These are phyloP conservation scores for Platysteira castanea DNA, from an alignment of 2,113 vertebrate species.

Conservation along the genomic window DNA sequence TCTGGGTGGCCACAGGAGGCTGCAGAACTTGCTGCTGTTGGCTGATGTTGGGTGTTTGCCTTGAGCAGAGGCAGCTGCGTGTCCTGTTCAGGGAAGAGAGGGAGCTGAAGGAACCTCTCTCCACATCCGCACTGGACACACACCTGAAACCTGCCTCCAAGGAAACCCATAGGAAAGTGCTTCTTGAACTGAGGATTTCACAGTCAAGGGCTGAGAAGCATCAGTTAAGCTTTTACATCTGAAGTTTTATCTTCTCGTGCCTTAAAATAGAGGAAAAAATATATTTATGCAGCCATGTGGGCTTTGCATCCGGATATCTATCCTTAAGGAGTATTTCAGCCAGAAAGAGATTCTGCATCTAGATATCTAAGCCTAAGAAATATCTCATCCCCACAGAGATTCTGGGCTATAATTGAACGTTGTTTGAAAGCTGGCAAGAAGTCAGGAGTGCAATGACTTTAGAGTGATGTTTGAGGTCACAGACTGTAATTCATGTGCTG, in stretches of 20 bases:
- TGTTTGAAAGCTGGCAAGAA: not conserved
- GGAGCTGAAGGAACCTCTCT: accelerated
- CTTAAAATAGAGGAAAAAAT: not conserved
- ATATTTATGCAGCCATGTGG: not conserved
- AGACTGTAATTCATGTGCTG: not conserved
- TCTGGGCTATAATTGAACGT: accelerated
- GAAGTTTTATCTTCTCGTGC: not conserved
- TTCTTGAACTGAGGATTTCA: not conserved
- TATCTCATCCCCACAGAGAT: not conserved
- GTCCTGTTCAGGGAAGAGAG: accelerated
- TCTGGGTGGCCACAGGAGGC: not conserved
- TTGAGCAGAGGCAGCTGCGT: not conserved
- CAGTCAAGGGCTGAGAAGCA: not conserved
- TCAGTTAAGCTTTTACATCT: not conserved
- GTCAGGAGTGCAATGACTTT: not conserved
- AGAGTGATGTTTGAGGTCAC: not conserved
- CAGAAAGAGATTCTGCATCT: not conserved
- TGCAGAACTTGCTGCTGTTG: not conserved
- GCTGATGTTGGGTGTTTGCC: not conserved
- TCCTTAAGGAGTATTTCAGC: not conserved
- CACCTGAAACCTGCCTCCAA: not conserved
- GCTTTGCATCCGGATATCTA: not conserved
- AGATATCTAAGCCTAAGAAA: not conserved
- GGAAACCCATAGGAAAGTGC: accelerated
- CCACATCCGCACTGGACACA: accelerated